Evolutionary conservation across 2,797 vertebrate genomes (phyloP).

Genomic region (Cryptoblepharus egeriae): DNA sequence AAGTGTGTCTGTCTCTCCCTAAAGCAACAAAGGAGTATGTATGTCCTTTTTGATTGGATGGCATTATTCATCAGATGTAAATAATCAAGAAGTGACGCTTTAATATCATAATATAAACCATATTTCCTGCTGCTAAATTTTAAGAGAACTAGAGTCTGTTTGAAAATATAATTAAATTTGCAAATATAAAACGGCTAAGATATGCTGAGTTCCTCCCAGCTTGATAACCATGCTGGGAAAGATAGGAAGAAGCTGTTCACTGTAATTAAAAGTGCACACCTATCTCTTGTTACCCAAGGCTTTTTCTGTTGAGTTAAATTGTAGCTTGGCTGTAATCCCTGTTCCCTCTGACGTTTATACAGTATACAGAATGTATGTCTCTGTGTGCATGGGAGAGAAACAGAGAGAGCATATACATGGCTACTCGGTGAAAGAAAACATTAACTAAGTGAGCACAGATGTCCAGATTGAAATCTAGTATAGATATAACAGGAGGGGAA

Average conservation of each 20-base stretch:
- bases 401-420: background rate
- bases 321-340: constrained; percentile 10
- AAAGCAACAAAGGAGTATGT: constrained; percentile 69
- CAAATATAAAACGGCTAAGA: constrained; percentile 53
- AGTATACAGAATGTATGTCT: too few relatives aligned
- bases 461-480: constrained; percentile 23
- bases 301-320: constrained; percentile 16
- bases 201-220: constrained; percentile 37
- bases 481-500: background rate
- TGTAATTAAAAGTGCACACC: constrained; percentile 4
- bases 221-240: constrained; percentile 35
- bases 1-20: constrained; percentile 74
- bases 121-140: constrained; percentile 66
- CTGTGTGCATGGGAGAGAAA: too few relatives aligned
- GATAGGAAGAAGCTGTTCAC: constrained; percentile 9
- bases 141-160: constrained; percentile 66
- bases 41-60: constrained; percentile 72
- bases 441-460: constrained; percentile 41
- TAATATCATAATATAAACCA: constrained; percentile 74
- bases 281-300: constrained; percentile 3
- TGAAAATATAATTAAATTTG: constrained; percentile 66
- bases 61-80: constrained; percentile 75
- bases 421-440: constrained; percentile 40
- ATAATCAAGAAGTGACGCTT: constrained; percentile 69
- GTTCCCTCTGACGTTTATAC: constrained; percentile 21